A percentile compares a stretch with the other conserved stretches of the same genome.
These are phyloP conservation scores for Thrips palmi DNA, from an alignment of 1,140 invertebrate genomes.

Conservation along the genomic window DNA sequence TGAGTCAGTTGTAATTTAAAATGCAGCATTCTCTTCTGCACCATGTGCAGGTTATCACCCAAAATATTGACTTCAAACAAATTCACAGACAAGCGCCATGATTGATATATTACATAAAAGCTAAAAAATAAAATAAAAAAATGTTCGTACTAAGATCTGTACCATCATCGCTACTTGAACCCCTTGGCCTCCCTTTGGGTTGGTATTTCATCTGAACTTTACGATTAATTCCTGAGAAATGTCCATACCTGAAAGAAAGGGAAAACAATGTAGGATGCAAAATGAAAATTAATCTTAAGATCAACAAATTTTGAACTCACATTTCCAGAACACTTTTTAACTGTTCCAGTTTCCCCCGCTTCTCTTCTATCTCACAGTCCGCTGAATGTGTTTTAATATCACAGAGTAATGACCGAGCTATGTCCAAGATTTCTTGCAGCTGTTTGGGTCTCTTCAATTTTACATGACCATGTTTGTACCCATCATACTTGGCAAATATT, in stretches of 20 bases:
- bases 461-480: constrained; percentile 85
- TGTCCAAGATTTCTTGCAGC: constrained; percentile 92
- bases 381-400: constrained; percentile 71
- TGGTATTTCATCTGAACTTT: constrained; percentile 99
- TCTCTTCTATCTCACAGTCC: constrained; percentile 89
- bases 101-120: constrained; percentile 13
- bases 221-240: constrained; percentile 98
- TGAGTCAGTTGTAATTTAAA: too few relatives aligned
- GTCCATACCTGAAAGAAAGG: constrained; percentile 71
- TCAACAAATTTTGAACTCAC: constrained; percentile 34
- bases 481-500: constrained; percentile 95
- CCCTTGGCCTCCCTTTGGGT: constrained; percentile 78
- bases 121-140: constrained; percentile 15
- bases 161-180: constrained; percentile 91
- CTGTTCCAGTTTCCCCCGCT: constrained; percentile 92
- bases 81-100: too few relatives aligned
- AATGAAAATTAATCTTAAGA: constrained; percentile 9
- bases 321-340: constrained; percentile 97
- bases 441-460: constrained; percentile 97
- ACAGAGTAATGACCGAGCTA: constrained; percentile 67
- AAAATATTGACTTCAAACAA: too few relatives aligned
- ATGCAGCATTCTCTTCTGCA: too few relatives aligned
- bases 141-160: constrained; percentile 27
- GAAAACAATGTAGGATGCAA: constrained; percentile 10
- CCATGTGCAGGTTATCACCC: too few relatives aligned